Evolutionary conservation across 2,113 vertebrate genomes (phyloP), one percentile per base, ranked within the genome.

Genomic region (Myocastor coypus): DNA sequence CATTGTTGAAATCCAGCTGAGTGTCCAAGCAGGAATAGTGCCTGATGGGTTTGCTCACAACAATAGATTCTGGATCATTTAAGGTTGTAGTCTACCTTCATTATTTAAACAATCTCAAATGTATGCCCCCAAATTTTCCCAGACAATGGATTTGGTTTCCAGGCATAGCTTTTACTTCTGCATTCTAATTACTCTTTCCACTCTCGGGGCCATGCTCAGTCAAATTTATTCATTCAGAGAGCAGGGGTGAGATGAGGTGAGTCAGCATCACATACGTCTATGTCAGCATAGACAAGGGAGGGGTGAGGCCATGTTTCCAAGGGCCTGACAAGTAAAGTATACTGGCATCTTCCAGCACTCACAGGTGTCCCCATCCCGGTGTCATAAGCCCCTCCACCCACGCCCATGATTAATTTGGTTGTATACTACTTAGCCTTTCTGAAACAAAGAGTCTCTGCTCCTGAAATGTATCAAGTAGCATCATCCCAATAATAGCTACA

Each of bases 71-170:
- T 93, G 71, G 40, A 46, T 88, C 82, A 87, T 71, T 92, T 92
- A 66, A 96, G 84, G 77, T 69, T 83, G 63, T 17, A 75, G 71
- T 94, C 82, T 34, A 78, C 16, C 63, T 68, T 86, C 64, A 89
- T 93, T 96, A 92, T 57, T 92, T 93, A 90, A 94, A 75, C 50
- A 37, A 20, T 96, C 68, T 92, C 61, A 83, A 80, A 87, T 87
- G 6, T 46, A 83, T 66, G 73, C 50, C 61, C 14, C 61, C 40
- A 82, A 73, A 7, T 88, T 86, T 92, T 34, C 68, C 68, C 63
- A 46, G 69, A 89, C 42, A 73, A 52, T 81, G n/a, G 40, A 66
- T 63, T 22, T 93, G 75, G 83, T 26, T 92, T 84, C 64, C 37
- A 89, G 55, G 22, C 28, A 71, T 14, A 91, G 40, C 46, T 68